Base-by-base conservation (phyloP, 2,797 vertebrate genomes). In the Gorsachius magnificus region DNA sequence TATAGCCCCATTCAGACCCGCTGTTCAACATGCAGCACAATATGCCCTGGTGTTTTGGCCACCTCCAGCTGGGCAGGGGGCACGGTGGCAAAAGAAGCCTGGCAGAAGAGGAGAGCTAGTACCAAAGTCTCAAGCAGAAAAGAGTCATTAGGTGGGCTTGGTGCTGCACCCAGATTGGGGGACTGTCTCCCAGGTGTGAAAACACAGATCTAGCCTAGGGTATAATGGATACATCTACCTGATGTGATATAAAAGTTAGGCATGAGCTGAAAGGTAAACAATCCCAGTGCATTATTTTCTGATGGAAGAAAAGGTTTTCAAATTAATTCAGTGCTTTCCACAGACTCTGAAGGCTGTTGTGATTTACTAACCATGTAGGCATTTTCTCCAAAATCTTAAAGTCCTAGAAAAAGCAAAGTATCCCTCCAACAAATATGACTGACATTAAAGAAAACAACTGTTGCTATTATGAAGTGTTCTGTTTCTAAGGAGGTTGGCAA, bases 381-480 rank as follows among this genome's bases (percentile, higher is more conserved):
- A 58, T 76, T 88, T 93, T 84, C 74, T 91, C 26, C n/a, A 87
- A 82, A 66, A 45, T 5, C 54, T 77, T 84, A 56, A 70, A 70
- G 25, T 43, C 36, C 28, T 36, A 51, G 38, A 70, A 83, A 75
- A 60, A 80, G 9, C 3, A 45, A 94, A 90, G 2, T 13, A 43
- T 56, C 16, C 12, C 25, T 86, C 14, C 45, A 54, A 76, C 88
- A 93, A 74, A 53, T 51, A 35, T 10, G 56, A 31, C 31, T 84
- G 36, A 43, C 7, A 4, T n/a, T 31, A 50, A 83, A 79, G 41
- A 83, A 91, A 70, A 21, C 15, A 36, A 10, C 22, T 41, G 35
- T 79, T 79, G 24, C 14, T 87, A 8, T 82, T 76, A 43, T 20
- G 16, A 79, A 66, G 58, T 36, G 24, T 36, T 79, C 33, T 78